Evolutionary conservation across 1,140 invertebrate species (phyloP).

Genomic region (Nomia melanderi): DNA sequence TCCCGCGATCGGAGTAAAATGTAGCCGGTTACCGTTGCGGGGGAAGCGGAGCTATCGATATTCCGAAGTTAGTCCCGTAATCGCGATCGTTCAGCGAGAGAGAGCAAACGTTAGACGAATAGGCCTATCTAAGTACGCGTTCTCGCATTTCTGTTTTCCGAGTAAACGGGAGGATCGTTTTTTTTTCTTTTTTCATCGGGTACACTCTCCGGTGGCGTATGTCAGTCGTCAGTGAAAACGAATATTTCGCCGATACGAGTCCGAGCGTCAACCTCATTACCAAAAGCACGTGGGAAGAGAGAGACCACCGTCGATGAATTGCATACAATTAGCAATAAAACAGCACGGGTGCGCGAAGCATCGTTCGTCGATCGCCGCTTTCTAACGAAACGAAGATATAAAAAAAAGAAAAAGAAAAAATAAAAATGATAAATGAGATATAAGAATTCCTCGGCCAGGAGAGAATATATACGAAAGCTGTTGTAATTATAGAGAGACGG

Average conservation of each 20-base stretch:
- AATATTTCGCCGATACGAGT: conserved; percentile 59
- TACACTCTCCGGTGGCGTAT: neutral
- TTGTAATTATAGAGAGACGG: conserved; percentile 46
- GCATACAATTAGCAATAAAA: conserved; percentile 51
- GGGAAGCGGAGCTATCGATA: conserved; percentile 21
- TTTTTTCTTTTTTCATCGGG: conserved; percentile 15
- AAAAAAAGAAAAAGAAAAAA: too few relatives aligned
- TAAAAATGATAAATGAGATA: too few relatives aligned
- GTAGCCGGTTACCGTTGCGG: too few relatives aligned
- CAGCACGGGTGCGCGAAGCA: conserved; percentile 42
- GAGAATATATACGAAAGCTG: conserved; percentile 31
- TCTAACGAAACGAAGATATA: too few relatives aligned
- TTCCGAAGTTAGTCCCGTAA: conserved; percentile 36
- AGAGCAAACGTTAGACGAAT: conserved; percentile 38
- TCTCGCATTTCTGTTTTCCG: conserved; percentile 60
- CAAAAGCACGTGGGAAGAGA: conserved; percentile 15
- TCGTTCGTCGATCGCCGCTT: conserved; percentile 54
- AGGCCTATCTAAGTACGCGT: conserved; percentile 61
- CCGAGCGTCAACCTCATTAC: conserved; percentile 15
- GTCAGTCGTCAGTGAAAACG: neutral
- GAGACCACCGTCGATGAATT: conserved; percentile 36
- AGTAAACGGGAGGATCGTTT: conserved; percentile 52
- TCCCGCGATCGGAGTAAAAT: too few relatives aligned
- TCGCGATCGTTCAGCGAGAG: conserved; percentile 9
- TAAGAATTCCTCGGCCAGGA: conserved; percentile 23